These are phyloP conservation scores for Lophotriccus pileatus DNA, from an alignment of 2,797 vertebrate genomes.

Conservation along the genomic window DNA sequence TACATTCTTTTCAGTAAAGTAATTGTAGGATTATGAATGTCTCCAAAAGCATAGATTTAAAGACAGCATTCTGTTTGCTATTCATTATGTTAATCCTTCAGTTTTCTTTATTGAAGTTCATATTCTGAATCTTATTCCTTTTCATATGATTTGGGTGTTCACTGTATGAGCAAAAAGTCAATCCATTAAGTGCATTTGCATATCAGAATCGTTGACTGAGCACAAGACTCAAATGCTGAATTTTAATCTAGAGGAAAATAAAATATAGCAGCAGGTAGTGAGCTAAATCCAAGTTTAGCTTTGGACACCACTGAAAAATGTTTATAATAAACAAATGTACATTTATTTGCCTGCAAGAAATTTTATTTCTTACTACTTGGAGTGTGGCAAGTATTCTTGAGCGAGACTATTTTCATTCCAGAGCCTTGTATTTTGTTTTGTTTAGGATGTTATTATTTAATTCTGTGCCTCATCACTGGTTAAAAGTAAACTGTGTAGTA, in stretches of 20 bases:
- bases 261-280: background rate
- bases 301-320: background rate
- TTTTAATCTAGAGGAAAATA: background rate
- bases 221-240: background rate
- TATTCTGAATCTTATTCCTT: background rate
- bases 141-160: background rate
- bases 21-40: background rate
- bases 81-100: constrained; percentile 32
- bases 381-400: background rate
- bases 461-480: background rate
- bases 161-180: background rate
- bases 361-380: background rate
- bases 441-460: background rate
- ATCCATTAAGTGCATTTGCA: background rate
- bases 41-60: background rate
- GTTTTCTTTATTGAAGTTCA: background rate
- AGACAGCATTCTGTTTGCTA: background rate
- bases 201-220: background rate
- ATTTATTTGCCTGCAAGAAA: background rate
- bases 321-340: background rate
- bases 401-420: background rate
- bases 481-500: background rate
- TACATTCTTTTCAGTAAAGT: background rate
- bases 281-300: background rate
- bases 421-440: background rate